Base-by-base conservation (phyloP, 2,113 vertebrate species). In the Gymnorhina tibicen region DNA sequence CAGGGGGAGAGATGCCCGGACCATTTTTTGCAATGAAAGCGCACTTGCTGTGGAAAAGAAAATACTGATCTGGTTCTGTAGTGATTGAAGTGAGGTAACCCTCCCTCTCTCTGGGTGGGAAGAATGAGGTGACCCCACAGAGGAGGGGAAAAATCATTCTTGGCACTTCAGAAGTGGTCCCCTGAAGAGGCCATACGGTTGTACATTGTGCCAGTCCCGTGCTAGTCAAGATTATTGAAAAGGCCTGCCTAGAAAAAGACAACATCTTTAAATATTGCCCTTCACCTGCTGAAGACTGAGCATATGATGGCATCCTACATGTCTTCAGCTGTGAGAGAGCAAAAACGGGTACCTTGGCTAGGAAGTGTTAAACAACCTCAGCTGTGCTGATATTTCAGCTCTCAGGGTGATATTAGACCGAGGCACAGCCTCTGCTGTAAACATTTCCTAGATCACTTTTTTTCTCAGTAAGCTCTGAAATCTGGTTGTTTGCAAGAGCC, bases 1-100 rank as follows among this genome's bases (percentile, higher is more conserved):
- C 0, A 42, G 4, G 9, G 46, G 5, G 1, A 42, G 68, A 63
- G 9, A n/a, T 52, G 30, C 12, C 13, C 16, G 17, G 1, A 22
- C 4, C 18, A 30, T 27, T 28, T 44, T 44, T 7, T 52, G 17
- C 27, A 49, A 26, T 5, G 21, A 84, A 86, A 87, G 6, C 11
- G 59, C 7, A 19, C 1, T 39, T 80, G 52, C 52, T 55, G 11
- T 44, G 11, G 49, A 52, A 56, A 87, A 82, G 13, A 42, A 55
- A 85, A 39, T 27, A 27, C 8, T 9, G 15, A 15, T 27, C 16
- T 52, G 27, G 4, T 73, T 83, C 20, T 33, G 10, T 32, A 46
- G n/a, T 50, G 33, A 28, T 56, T 10, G 44, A 83, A 91, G 52
- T 30, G 2, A 55, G 20, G 11, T 39, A 55, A 76, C 4, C 23